Conservation (phyloP, 2,113 vertebrate species). For the Apistogramma diplotaenia region DNA sequence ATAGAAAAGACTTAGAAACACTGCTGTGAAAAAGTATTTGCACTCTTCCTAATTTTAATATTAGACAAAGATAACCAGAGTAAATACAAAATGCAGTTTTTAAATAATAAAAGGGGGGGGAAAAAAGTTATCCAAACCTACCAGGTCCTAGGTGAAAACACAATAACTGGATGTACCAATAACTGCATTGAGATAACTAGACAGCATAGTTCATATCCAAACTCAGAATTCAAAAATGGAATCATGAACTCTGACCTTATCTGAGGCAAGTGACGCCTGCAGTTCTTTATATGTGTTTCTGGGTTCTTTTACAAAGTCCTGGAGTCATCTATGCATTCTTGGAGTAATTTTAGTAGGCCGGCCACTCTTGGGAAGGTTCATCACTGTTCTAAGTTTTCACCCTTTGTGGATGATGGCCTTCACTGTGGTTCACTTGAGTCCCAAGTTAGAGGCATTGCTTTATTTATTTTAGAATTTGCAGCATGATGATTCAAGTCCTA, state of each 20-base stretch:
- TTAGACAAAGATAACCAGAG: too few species aligned
- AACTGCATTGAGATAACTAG: neutral
- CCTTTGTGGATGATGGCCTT: neutral
- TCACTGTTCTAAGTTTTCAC: neutral
- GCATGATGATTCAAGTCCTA: too few species aligned
- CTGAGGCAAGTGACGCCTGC: neutral
- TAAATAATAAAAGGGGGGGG: neutral
- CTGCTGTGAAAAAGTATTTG: too few species aligned
- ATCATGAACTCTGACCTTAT: neutral
- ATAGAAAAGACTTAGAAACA: too few species aligned
- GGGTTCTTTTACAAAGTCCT: neutral
- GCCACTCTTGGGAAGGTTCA: neutral
- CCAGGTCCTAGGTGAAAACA: neutral
- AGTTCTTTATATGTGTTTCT: neutral
- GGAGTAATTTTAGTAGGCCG: neutral
- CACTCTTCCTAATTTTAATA: too few species aligned
- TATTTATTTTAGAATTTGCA: neutral
- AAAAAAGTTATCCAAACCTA: neutral
- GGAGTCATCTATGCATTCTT: neutral
- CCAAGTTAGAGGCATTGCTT: too few species aligned
- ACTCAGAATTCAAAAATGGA: too few species aligned
- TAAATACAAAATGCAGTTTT: too few species aligned
- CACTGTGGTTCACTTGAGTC: neutral
- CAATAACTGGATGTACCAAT: neutral
- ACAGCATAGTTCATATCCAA: too few species aligned